A percentile compares a stretch with the other conserved stretches of the same genome.
Evolutionary conservation across 2,888 invertebrate genomes (phyloP).

Genomic region (Drosophila stalkeri): DNA sequence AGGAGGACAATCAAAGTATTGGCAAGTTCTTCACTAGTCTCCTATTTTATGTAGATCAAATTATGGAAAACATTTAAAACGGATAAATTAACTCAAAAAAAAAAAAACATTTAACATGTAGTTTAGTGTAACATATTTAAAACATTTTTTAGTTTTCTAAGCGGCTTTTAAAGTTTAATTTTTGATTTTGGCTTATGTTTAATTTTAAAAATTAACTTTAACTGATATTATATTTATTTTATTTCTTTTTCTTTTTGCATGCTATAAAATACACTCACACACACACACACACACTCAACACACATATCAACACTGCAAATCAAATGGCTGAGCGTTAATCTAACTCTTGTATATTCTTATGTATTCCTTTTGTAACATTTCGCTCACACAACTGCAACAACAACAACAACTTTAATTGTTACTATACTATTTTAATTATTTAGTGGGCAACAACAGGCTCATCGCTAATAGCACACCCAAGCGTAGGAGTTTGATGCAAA

Average conservation of each 20-base stretch:
- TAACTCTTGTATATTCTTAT: conserved; percentile 70
- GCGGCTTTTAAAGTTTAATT: conserved; percentile 10
- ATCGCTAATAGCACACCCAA: conserved; percentile 83
- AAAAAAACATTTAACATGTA: conserved; percentile 21
- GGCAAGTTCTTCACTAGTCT: conserved; percentile 70
- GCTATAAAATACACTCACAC: conserved; percentile 40
- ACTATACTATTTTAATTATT: conserved; percentile 56
- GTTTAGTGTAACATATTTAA: conserved; percentile 29
- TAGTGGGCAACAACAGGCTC: conserved; percentile 81
- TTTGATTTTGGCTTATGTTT: conserved; percentile 28
- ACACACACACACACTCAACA: conserved; percentile 22
- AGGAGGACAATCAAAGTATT: conserved; percentile 79
- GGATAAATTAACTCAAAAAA: background rate
- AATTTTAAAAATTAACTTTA: conserved; percentile 30
- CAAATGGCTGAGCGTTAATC: conserved; percentile 53
- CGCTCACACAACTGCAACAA: conserved; percentile 49
- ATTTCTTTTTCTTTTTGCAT: conserved; percentile 75
- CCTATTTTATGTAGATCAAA: conserved; percentile 30
- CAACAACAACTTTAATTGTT: conserved; percentile 53
- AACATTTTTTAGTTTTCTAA: conserved; percentile 50
- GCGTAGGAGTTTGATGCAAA: conserved; percentile 83
- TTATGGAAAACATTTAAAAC: conserved; percentile 29
- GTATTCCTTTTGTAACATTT: conserved; percentile 62
- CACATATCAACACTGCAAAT: conserved; percentile 19
- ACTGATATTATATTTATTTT: conserved; percentile 40